Percentiles rank a stretch among this genome's conserved stretches.
Conservation (phyloP, 2,113 vertebrate genomes). For the Rynchops niger region DNA sequence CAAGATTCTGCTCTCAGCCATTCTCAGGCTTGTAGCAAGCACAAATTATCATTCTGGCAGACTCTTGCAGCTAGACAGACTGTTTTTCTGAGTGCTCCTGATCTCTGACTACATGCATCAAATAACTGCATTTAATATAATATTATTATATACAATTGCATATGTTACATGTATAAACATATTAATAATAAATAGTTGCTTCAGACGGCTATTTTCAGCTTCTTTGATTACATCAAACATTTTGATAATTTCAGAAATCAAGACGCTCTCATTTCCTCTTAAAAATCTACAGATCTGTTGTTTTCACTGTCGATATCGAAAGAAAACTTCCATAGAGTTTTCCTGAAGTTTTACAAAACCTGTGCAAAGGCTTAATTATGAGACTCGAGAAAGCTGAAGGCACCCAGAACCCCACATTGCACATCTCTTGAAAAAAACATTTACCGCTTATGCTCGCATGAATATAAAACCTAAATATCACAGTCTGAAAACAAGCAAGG, state of each 20-base stretch:
- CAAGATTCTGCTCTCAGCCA: background rate
- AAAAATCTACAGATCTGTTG: background rate
- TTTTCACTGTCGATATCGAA: background rate
- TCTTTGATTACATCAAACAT: background rate
- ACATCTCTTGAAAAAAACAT: background rate
- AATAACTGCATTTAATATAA: background rate
- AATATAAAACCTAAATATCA: background rate
- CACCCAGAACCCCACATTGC: background rate
- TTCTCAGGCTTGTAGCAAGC: background rate
- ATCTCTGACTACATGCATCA: background rate
- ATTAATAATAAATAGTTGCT: background rate
- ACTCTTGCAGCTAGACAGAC: background rate
- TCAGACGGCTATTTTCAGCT: background rate
- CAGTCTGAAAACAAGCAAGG: background rate
- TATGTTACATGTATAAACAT: background rate
- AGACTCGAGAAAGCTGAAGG: background rate
- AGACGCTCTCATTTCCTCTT: background rate
- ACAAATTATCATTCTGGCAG: background rate
- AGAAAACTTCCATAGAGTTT: background rate
- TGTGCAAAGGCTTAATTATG: background rate
- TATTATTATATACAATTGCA: background rate
- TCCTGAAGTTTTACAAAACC: background rate
- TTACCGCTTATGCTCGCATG: background rate
- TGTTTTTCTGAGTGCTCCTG: background rate
- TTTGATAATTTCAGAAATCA: background rate